These are phyloP conservation scores for Neoascia interrupta DNA, from an alignment of 2,888 invertebrate genomes.

Conservation along the genomic window DNA sequence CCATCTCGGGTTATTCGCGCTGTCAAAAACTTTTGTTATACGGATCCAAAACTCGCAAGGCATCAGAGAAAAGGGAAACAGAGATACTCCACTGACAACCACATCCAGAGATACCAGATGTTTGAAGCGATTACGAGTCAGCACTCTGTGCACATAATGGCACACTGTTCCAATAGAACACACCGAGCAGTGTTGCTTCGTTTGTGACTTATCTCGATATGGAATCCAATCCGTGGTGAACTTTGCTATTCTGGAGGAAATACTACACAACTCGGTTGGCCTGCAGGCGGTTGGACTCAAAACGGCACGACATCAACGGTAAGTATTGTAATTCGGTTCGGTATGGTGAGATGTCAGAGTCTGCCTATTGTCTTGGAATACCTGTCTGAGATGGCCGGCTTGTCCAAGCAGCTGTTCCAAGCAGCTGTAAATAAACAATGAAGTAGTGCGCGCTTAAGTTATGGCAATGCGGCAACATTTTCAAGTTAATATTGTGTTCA, in stretches of 20 bases:
- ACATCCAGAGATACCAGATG: constrained; percentile 47
- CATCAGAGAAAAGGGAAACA: too few species aligned
- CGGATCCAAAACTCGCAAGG: constrained; percentile 49
- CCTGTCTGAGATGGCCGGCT: constrained; percentile 63
- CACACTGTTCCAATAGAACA: constrained; percentile 53
- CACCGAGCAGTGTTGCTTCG: constrained; percentile 43
- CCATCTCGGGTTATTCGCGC: too few species aligned
- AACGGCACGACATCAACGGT: constrained; percentile 68
- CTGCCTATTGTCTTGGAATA: constrained; percentile 59
- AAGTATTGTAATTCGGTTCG: constrained; percentile 66
- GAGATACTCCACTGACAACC: constrained; percentile 55
- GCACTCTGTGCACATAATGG: constrained; percentile 38
- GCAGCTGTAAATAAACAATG: constrained; percentile 66
- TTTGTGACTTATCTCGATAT: constrained; percentile 61
- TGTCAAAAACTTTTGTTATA: constrained; percentile 63
- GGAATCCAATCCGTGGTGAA: constrained; percentile 67
- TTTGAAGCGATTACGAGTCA: constrained; percentile 51
- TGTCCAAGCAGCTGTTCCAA: constrained; percentile 58
- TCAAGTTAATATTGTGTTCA: too few species aligned
- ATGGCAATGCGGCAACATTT: constrained; percentile 46
- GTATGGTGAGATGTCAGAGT: constrained; percentile 38
- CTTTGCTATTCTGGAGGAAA: constrained; percentile 41
- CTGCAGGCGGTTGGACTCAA: constrained; percentile 39
- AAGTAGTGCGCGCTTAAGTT: constrained; percentile 45
- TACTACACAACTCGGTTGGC: constrained; percentile 19